Conservation (phyloP, 2,113 vertebrate genomes). For the Nycticryphes semicollaris region DNA sequence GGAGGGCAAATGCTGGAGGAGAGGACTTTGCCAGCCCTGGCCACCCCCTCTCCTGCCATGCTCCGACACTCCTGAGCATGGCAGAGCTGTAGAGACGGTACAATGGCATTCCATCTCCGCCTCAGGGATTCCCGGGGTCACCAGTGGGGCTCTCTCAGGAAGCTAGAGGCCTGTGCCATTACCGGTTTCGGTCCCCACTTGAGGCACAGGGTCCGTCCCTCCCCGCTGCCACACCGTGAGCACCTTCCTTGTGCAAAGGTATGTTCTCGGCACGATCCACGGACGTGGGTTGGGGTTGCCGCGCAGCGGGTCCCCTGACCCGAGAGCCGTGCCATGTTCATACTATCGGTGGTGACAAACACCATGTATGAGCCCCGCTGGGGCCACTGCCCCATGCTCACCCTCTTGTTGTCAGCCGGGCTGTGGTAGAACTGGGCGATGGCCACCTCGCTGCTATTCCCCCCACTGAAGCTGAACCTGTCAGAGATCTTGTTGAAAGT, state of each 20-base stretch:
- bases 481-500: constrained; percentile 86
- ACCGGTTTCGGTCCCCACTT: rapidly evolving
- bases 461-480: constrained; percentile 76
- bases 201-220: rapidly evolving
- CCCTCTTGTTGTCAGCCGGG: constrained; percentile 91
- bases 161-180: not conserved
- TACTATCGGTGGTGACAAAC: rapidly evolving
- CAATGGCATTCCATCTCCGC: rapidly evolving
- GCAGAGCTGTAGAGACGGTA: not conserved
- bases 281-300: rapidly evolving
- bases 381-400: constrained; percentile 53
- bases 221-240: rapidly evolving
- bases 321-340: rapidly evolving
- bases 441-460: constrained; percentile 79
- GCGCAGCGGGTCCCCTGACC: not conserved
- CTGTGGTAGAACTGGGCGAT: constrained; percentile 99
- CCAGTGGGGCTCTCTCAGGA: not conserved
- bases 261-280: not conserved
- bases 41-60: rapidly evolving
- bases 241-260: not conserved
- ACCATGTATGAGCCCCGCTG: rapidly evolving
- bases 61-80: not conserved
- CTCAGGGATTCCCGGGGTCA: not conserved
- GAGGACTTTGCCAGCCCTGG: not conserved
- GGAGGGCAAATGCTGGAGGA: not conserved